A percentile compares a stretch with the other conserved stretches of the same genome.
Evolutionary conservation across 2,888 invertebrate genomes (phyloP).

Genomic region (Acronicta psi): DNA sequence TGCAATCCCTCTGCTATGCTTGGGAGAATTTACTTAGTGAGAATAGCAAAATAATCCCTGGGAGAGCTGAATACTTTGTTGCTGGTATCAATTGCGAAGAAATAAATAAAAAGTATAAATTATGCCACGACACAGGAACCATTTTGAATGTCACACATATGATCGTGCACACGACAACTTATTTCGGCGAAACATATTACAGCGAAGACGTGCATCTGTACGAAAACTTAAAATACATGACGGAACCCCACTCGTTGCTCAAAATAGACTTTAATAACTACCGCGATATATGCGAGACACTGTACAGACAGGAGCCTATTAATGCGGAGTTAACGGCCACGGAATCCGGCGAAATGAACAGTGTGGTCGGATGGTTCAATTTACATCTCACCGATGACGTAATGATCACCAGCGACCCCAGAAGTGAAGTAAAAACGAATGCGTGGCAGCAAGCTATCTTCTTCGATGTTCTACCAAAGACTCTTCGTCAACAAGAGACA

Average conservation of each 20-base stretch:
- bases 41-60: constrained; percentile 33
- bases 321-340: constrained; percentile 17
- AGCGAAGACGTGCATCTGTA: constrained; percentile 43
- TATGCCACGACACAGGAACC: constrained; percentile 14
- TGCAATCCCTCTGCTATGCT: constrained; percentile 90
- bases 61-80: constrained; percentile 42
- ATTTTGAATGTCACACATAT: constrained; percentile 23
- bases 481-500: constrained; percentile 17
- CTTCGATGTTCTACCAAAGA: constrained; percentile 38
- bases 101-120: constrained; percentile 30
- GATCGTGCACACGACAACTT: constrained; percentile 34
- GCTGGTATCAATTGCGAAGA: constrained; percentile 33
- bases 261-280: constrained; percentile 47
- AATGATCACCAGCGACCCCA: constrained; percentile 87
- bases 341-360: constrained; percentile 37
- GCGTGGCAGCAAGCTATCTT: constrained; percentile 71
- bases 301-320: constrained; percentile 26
- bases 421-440: constrained; percentile 64
- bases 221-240: constrained; percentile 40
- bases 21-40: constrained; percentile 73
- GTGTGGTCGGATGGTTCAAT: constrained; percentile 91
- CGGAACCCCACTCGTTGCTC: constrained; percentile 41
- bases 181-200: constrained; percentile 29
- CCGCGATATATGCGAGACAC: constrained; percentile 28
- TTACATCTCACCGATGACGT: constrained; percentile 89